Base-by-base conservation (phyloP, 2,797 vertebrate genomes). In the Tapera naevia region DNA sequence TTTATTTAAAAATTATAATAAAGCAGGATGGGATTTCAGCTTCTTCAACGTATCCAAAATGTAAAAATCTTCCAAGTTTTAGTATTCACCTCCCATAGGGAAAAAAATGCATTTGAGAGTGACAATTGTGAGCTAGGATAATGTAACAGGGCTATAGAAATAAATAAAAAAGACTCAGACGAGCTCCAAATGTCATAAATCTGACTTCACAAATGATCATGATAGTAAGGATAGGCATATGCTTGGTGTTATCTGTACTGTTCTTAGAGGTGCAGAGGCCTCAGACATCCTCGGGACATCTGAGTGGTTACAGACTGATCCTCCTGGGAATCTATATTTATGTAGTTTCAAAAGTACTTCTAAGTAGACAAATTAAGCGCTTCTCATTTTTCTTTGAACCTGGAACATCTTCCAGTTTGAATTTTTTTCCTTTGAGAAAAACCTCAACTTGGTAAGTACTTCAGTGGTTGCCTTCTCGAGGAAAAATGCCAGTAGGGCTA, bases 381-480 rank as follows among this genome's bases (percentile, higher is more conserved):
- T 75, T 89, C 69, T 69, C 12, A 12, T 64, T 90, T 94, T 86
- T 80, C 25, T 83, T 88, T 10, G 5, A 88, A 79, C 15, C 5
- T 50, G 60, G 91, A 87, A 43, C 10, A n/a, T 74, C 53, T 75
- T 89, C 79, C 37, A 57, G 6, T 80, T 86, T 56, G 25, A 78
- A 88, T 89, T 88, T 84, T 27, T 83, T 88, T 88, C 70, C 58
- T 95, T 84, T 79, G 33, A 81, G 73, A 56, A 91, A 92, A 90
- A 81, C 14, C 17, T 54, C 19, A 70, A 10, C 57, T 56, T 1
- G 1, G 8, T n/a, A 74, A 93, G 48, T 53, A n/a, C 37, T 88
- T 82, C 57, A 76, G 39, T 12, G 41, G 10, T 41, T 86, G 62
- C 17, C 24, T 84, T 3, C 37, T 80, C 37, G 45, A 50, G 33